These are phyloP conservation scores for Drosophila sp. DNA, from an alignment of 1,140 invertebrate species.

Conservation along the genomic window DNA sequence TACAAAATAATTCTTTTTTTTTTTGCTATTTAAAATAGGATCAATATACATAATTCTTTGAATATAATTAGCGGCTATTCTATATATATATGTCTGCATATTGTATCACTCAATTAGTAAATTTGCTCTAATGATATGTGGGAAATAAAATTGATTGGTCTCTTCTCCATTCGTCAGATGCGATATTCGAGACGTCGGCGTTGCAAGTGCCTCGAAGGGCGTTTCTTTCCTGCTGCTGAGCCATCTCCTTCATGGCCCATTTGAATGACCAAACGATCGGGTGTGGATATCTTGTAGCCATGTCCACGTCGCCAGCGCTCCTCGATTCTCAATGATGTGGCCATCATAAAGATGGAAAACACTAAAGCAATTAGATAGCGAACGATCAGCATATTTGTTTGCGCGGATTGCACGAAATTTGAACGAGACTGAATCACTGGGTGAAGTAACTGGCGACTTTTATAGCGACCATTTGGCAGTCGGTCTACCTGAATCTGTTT, in stretches of 20 bases:
- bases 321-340: conserved; percentile 63
- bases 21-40: background rate
- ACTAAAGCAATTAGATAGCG: conserved; percentile 70
- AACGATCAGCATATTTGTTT: conserved; percentile 62
- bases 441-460: conserved; percentile 26
- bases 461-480: conserved; percentile 40
- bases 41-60: background rate
- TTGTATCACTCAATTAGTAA: conserved; percentile 26
- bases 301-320: conserved; percentile 36
- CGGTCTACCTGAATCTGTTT: conserved; percentile 22
- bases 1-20: background rate
- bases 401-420: conserved; percentile 20
- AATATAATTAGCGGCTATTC: background rate
- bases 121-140: no score
- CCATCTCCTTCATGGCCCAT: conserved; percentile 33
- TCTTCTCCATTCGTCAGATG: background rate
- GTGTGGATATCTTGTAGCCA: conserved; percentile 66
- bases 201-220: conserved; percentile 28
- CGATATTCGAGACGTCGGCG: conserved; percentile 37
- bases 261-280: conserved; percentile 63
- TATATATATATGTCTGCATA: background rate
- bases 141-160: conserved; percentile 13
- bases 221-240: conserved; percentile 2
- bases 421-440: conserved; percentile 37
- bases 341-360: conserved; percentile 71